These are phyloP conservation scores for Tetragonisca angustula DNA, from an alignment of 2,888 invertebrate species.

Conservation along the genomic window DNA sequence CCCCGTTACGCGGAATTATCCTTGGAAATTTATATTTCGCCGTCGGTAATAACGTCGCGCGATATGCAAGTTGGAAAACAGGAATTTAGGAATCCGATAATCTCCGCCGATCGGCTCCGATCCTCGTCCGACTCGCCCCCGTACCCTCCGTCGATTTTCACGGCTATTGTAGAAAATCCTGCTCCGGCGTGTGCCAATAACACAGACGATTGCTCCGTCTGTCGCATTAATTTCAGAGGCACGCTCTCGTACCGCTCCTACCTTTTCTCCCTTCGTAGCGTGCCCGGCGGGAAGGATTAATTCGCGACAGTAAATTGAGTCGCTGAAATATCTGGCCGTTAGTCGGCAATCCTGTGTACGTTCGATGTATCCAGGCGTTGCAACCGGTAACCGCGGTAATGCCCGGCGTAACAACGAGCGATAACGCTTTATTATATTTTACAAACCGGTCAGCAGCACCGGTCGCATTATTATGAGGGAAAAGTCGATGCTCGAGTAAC, in stretches of 20 bases:
- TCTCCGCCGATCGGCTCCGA: slow-evolving; percentile 3
- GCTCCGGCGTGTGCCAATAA: background rate
- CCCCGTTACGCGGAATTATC: background rate
- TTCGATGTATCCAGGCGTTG: slow-evolving; percentile 49
- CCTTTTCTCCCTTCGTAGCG: slow-evolving; percentile 10
- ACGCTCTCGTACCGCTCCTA: background rate
- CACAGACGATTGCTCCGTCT: background rate
- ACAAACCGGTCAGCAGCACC: slow-evolving; percentile 56
- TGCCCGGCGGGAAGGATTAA: slow-evolving; percentile 36
- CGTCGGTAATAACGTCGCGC: too few species aligned
- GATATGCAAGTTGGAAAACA: background rate
- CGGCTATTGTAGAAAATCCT: background rate
- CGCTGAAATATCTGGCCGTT: slow-evolving; percentile 60
- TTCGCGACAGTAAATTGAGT: slow-evolving; percentile 51
- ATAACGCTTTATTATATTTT: slow-evolving; percentile 71
- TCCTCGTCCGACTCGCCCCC: background rate
- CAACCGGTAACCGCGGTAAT: slow-evolving; percentile 55
- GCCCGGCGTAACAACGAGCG: slow-evolving; percentile 60
- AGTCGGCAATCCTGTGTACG: slow-evolving; percentile 44
- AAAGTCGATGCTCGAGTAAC: slow-evolving; percentile 32
- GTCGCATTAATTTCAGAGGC: slow-evolving; percentile 22
- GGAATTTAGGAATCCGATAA: slow-evolving; percentile 1
- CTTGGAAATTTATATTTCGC: background rate
- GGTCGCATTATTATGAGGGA: slow-evolving; percentile 53
- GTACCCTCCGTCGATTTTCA: background rate